Evolutionary conservation across 2,797 vertebrate species (phyloP).

Genomic region (Varecia variegata): DNA sequence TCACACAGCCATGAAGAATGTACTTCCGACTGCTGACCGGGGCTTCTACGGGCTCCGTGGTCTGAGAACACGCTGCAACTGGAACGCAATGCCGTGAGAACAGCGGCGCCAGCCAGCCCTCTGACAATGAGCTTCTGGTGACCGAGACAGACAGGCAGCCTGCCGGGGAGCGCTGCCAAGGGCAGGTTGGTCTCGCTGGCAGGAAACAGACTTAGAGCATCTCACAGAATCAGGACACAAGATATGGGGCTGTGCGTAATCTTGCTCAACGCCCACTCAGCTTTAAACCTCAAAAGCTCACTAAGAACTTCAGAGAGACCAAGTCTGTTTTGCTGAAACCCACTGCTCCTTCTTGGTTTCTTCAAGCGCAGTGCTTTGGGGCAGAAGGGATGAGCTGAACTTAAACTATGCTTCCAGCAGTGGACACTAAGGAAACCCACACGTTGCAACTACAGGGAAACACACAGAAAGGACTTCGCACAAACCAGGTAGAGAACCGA

Average conservation of each 20-base stretch:
- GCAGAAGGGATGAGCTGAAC: neutral
- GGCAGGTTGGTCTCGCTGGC: neutral
- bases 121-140: neutral
- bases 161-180: neutral
- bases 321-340: neutral
- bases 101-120: neutral
- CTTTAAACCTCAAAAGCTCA: conserved; percentile 24
- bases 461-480: neutral
- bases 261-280: neutral
- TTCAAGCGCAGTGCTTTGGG: neutral
- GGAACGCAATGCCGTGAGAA: neutral
- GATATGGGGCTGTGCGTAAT: neutral
- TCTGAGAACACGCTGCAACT: neutral
- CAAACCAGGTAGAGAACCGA: neutral
- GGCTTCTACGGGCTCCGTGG: neutral
- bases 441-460: neutral
- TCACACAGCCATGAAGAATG: neutral
- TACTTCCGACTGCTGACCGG: neutral
- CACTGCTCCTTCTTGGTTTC: neutral
- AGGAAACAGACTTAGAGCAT: conserved; percentile 24
- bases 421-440: neutral
- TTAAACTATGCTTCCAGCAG: neutral
- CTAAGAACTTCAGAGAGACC: neutral
- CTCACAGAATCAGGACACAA: conserved; percentile 53
- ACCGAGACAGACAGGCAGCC: neutral